Evolutionary conservation across 2,113 vertebrate species (phyloP).

Genomic region (Myotis yumanensis): DNA sequence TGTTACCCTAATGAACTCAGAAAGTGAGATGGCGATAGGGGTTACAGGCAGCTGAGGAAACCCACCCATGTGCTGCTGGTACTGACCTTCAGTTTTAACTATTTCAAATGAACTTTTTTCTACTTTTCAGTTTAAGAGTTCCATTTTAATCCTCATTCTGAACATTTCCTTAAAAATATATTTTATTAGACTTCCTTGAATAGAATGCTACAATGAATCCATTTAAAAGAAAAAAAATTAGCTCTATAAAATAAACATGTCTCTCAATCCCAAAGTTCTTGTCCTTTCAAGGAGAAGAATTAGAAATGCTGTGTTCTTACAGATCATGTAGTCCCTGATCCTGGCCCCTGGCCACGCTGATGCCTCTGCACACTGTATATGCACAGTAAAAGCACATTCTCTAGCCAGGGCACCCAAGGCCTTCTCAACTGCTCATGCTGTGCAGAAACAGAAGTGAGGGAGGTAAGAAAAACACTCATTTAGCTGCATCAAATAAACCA

Average conservation of each 20-base stretch:
- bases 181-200: slow-evolving; percentile 17
- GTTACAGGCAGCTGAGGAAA: background rate
- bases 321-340: background rate
- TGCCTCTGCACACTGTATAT: background rate
- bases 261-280: background rate
- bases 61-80: background rate
- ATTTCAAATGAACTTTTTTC: slow-evolving; percentile 38
- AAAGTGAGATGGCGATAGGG: background rate
- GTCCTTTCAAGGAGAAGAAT: background rate
- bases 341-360: background rate
- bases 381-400: background rate
- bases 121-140: slow-evolving; percentile 31
- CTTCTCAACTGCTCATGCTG: background rate
- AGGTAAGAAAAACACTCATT: background rate
- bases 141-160: background rate
- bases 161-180: background rate
- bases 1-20: background rate
- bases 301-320: slow-evolving; percentile 34
- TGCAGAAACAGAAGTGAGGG: background rate
- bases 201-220: background rate
- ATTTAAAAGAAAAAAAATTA: slow-evolving; percentile 36
- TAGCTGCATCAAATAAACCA: background rate
- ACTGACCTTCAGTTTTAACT: background rate
- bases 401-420: background rate
- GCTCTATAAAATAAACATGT: slow-evolving; percentile 37